phyloP scores from a whole-genome alignment of 2,888 invertebrate species.

The Platycheirus albimanus region DNA sequence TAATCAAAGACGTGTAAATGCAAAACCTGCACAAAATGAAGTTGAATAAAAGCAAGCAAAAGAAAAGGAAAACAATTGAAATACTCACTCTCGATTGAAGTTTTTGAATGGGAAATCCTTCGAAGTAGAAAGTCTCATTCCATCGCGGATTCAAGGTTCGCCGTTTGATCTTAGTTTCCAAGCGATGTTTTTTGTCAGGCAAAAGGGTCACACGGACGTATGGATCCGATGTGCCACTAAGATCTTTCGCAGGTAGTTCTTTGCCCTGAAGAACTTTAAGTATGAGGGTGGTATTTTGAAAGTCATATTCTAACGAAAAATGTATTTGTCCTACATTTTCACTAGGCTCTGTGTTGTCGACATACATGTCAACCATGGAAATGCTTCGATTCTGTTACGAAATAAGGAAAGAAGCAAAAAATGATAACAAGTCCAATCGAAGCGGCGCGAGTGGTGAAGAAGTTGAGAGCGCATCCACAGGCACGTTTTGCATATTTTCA shows the following conservation, averaged over 20 bases:
- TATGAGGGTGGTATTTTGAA: slow-evolving; percentile 95
- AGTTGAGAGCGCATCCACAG: too few species aligned
- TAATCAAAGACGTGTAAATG: slow-evolving; percentile 97
- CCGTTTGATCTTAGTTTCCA: slow-evolving; percentile 96
- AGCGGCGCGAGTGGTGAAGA: too few species aligned
- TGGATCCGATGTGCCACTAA: slow-evolving; percentile 96
- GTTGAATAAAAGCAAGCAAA: neutral
- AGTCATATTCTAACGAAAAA: slow-evolving; percentile 96
- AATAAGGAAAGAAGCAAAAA: slow-evolving; percentile 7
- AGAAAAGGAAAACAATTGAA: neutral
- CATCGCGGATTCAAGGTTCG: slow-evolving; percentile 95
- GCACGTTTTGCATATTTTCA: too few species aligned
- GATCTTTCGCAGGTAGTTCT: slow-evolving; percentile 96
- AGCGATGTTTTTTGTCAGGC: slow-evolving; percentile 95
- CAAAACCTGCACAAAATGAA: slow-evolving; percentile 84
- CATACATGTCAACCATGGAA: slow-evolving; percentile 96
- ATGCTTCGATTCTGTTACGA: slow-evolving; percentile 91
- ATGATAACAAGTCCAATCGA: too few species aligned
- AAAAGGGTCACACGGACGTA: slow-evolving; percentile 94
- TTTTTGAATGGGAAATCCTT: slow-evolving; percentile 97
- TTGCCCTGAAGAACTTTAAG: slow-evolving; percentile 96
- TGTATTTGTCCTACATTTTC: slow-evolving; percentile 97
- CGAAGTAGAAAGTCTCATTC: slow-evolving; percentile 97
- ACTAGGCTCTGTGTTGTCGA: slow-evolving; percentile 95
- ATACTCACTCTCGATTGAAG: slow-evolving; percentile 90